These are phyloP conservation scores for Ostrea edulis DNA, from an alignment of 1,140 invertebrate species.

Conservation along the genomic window DNA sequence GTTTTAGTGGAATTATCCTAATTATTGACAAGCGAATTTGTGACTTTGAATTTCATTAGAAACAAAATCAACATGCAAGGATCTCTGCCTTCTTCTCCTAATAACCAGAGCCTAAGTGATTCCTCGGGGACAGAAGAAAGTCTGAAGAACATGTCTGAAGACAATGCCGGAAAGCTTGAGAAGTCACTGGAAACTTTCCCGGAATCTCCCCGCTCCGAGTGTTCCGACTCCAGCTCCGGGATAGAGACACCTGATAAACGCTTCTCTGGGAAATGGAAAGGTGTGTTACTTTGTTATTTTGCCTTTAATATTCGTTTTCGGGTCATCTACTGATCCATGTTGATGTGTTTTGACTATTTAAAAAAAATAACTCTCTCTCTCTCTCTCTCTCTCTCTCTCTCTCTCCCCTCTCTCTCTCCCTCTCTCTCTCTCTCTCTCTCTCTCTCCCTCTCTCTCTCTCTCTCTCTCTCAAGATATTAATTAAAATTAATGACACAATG, in stretches of 20 bases:
- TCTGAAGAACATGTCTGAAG: slow-evolving; percentile 44
- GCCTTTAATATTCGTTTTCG: neutral
- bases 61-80: slow-evolving; percentile 52
- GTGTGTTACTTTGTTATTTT: slow-evolving; percentile 33
- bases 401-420: neutral
- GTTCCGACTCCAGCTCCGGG: slow-evolving; percentile 48
- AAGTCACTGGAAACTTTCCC: slow-evolving; percentile 55
- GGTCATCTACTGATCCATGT: neutral
- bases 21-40: neutral
- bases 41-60: neutral
- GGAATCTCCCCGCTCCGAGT: slow-evolving; percentile 54
- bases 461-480: slow-evolving; percentile 11
- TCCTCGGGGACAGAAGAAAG: slow-evolving; percentile 54
- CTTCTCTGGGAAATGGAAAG: slow-evolving; percentile 55
- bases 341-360: neutral
- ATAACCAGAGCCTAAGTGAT: slow-evolving; percentile 50
- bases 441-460: neutral
- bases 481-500: neutral
- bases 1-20: slow-evolving; percentile 10
- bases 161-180: slow-evolving; percentile 46
- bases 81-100: slow-evolving; percentile 52
- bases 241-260: slow-evolving; percentile 50
- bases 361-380: neutral
- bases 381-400: slow-evolving; percentile 9
- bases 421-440: neutral